Conservation (phyloP, 2,797 vertebrate genomes). For the Muscicapa comitata region DNA sequence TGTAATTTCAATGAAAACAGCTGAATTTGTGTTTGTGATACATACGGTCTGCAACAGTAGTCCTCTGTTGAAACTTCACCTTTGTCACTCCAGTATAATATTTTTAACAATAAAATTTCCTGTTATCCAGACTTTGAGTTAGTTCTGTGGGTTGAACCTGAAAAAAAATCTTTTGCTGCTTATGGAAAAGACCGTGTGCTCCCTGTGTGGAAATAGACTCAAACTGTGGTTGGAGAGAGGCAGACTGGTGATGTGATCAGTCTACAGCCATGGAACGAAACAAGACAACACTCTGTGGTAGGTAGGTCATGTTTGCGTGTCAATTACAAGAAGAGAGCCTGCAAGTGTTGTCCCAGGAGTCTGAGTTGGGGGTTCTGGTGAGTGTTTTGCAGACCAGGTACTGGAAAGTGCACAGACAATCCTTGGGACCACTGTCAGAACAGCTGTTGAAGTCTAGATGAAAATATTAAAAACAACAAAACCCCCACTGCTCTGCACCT, state of each 20-base stretch:
- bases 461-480: background rate
- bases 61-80: background rate
- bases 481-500: background rate
- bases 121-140: background rate
- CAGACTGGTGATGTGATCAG: background rate
- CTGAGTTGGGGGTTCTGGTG: background rate
- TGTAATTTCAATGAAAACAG: background rate
- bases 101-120: background rate
- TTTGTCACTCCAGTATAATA: background rate
- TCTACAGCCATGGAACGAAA: background rate
- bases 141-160: background rate
- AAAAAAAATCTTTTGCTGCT: background rate
- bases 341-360: background rate
- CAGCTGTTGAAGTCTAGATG: background rate
- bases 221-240: background rate
- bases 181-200: background rate
- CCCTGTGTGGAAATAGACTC: background rate
- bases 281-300: background rate
- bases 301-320: background rate
- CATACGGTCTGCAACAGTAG: fast-evolving
- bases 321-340: background rate
- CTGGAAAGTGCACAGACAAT: background rate
- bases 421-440: background rate
- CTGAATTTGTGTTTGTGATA: background rate
- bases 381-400: background rate